These are phyloP conservation scores for Seira ritae DNA, from an alignment of 2,888 invertebrate species.

Conservation along the genomic window DNA sequence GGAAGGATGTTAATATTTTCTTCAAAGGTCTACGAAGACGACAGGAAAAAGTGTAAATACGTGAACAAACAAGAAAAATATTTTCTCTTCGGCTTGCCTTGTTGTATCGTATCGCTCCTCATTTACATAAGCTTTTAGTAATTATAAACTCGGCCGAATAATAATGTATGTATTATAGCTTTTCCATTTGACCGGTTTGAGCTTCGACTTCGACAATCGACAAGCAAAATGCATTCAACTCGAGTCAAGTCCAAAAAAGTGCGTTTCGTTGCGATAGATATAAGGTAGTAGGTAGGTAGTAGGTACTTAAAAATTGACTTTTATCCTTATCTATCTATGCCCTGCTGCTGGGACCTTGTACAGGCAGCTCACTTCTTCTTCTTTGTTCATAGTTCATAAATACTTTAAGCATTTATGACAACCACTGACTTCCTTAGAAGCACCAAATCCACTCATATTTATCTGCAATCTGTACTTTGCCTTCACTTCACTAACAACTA, in stretches of 20 bases:
- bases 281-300: no score
- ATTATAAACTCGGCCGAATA: conserved; percentile 20
- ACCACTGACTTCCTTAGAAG: conserved; percentile 7
- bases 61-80: background rate
- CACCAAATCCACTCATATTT: no score
- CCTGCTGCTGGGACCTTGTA: background rate
- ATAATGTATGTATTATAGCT: background rate
- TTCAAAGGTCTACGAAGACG: no score
- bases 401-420: conserved; percentile 49
- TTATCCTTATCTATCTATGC: no score
- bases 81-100: no score
- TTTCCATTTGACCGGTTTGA: background rate
- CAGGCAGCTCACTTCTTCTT: conserved; percentile 27
- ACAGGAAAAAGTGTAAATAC: background rate
- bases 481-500: no score
- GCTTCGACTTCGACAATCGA: no score
- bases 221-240: no score
- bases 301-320: background rate
- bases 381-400: conserved; percentile 31
- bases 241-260: background rate
- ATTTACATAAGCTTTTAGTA: conserved; percentile 22
- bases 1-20: background rate
- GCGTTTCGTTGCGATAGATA: background rate
- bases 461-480: background rate
- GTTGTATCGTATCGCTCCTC: background rate